phyloP scores from a whole-genome alignment of 2,888 invertebrate genomes.

The Cordylochernes scorpioides region DNA sequence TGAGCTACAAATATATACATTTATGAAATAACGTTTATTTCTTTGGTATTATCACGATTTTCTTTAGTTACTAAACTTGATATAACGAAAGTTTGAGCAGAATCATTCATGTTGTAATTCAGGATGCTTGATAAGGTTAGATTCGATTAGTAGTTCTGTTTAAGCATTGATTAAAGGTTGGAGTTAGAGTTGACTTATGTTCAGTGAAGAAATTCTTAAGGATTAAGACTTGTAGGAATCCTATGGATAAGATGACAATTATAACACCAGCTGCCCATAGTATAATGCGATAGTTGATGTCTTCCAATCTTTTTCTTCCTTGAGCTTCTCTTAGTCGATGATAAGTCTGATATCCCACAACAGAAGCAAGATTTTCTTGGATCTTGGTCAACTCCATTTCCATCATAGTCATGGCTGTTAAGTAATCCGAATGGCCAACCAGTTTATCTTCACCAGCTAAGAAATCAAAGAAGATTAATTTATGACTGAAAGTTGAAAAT shows the following conservation, averaged over 20 bases:
- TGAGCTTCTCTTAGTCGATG: conserved; percentile 81
- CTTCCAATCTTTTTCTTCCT: conserved; percentile 79
- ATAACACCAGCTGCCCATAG: conserved; percentile 81
- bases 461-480: conserved; percentile 90
- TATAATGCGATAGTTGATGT: conserved; percentile 73
- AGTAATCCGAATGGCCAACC: conserved; percentile 48
- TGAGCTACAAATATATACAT: no score
- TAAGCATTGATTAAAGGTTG: no score
- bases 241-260: conserved; percentile 48
- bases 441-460: conserved; percentile 63
- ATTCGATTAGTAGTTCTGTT: no score
- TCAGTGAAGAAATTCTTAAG: conserved; percentile 73
- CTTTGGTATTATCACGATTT: no score
- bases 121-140: no score
- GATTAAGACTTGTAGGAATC: conserved; percentile 68
- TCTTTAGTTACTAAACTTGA: no score
- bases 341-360: conserved; percentile 88
- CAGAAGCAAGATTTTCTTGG: conserved; percentile 58
- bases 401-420: conserved; percentile 84
- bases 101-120: no score
- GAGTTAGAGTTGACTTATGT: conserved; percentile 28
- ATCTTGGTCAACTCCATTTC: conserved; percentile 69
- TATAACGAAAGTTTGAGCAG: no score
- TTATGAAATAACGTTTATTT: no score
- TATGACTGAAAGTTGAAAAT: conserved; percentile 95